Conservation (phyloP, 2,797 vertebrate species). For the Pteropus rufus region DNA sequence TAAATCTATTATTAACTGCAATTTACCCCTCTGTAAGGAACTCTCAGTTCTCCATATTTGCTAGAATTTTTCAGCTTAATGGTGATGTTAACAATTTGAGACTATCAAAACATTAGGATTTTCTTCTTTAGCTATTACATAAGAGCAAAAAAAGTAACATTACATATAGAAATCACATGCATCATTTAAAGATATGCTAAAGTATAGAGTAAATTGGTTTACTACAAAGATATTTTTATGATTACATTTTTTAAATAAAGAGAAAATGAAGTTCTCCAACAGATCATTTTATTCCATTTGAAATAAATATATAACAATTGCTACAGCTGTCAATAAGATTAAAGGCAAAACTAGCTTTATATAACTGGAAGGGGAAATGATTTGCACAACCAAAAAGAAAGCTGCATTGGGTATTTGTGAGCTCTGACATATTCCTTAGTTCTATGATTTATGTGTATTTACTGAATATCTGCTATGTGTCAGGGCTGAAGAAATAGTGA, state of each 20-base stretch:
- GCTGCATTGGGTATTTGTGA: neutral
- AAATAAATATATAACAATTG: neutral
- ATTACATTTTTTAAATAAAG: conserved; percentile 26
- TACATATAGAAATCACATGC: neutral
- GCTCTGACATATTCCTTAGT: neutral
- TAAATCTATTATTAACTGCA: neutral
- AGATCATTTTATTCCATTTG: neutral
- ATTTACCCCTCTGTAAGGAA: neutral
- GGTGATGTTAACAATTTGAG: conserved; percentile 17
- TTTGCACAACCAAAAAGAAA: neutral
- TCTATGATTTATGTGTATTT: neutral
- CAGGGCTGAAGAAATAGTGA: neutral
- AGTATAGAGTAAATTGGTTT: neutral
- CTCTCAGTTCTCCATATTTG: neutral
- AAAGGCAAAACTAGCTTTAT: conserved; percentile 6
- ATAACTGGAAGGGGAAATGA: neutral
- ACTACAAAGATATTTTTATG: neutral
- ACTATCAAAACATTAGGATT: neutral
- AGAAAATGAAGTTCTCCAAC: conserved; percentile 15
- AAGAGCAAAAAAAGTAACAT: conserved; percentile 6
- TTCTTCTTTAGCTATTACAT: neutral
- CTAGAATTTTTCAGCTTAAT: neutral
- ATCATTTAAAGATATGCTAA: conserved; percentile 19
- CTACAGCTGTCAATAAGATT: neutral
- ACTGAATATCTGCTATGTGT: neutral